Evolutionary conservation across 2,113 vertebrate genomes (phyloP).

Genomic region (Nycticryphes semicollaris): DNA sequence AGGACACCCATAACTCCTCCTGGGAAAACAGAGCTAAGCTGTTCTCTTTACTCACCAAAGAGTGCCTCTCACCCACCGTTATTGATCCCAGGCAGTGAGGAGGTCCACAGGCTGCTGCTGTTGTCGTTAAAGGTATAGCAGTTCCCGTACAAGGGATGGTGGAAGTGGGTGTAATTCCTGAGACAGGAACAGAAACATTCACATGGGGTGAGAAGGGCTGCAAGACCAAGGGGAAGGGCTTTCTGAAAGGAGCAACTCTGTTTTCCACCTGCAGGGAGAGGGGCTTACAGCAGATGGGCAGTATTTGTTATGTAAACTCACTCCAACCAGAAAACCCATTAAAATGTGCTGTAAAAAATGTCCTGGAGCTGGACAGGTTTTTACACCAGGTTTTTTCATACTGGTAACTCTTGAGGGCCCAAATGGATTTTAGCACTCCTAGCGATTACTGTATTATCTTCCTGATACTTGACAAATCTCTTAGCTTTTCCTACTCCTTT

Average conservation of each 20-base stretch:
- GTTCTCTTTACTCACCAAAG: not conserved
- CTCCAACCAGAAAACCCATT: not conserved
- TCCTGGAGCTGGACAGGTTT: not conserved
- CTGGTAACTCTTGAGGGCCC: not conserved
- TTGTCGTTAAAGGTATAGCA: slow-evolving; percentile 84
- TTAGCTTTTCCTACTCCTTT: not conserved
- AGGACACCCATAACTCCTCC: not conserved
- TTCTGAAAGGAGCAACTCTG: not conserved
- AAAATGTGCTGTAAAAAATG: not conserved
- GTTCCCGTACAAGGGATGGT: slow-evolving; percentile 81
- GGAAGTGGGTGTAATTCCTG: slow-evolving; percentile 82
- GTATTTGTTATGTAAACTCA: slow-evolving; percentile 37
- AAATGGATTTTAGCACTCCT: not conserved
- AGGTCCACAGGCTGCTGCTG: slow-evolving; percentile 76
- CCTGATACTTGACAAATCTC: not conserved
- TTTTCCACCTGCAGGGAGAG: not conserved
- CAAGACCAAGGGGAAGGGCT: not conserved
- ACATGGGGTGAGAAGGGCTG: not conserved
- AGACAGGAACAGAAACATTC: not conserved
- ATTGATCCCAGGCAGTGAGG: slow-evolving; percentile 78
- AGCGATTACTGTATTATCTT: not conserved
- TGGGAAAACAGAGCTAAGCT: not conserved
- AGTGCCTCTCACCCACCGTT: slow-evolving; percentile 74
- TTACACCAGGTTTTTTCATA: not conserved
- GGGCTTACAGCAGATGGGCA: slow-evolving; percentile 8